Conservation (phyloP, 2,113 vertebrate genomes). For the Macquaria australasica region DNA sequence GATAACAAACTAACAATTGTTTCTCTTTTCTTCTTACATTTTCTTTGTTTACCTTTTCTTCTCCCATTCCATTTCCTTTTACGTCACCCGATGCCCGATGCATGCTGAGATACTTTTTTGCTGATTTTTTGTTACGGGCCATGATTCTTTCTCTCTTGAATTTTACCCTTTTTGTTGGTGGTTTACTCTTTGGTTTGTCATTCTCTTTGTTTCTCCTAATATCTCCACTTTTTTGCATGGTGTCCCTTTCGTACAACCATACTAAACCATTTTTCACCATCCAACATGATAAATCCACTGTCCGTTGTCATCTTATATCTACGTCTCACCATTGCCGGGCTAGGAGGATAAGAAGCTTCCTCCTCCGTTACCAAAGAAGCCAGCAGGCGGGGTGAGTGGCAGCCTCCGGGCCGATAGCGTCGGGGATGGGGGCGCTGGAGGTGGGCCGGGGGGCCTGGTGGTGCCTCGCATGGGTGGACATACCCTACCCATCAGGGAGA, state of each 20-base stretch:
- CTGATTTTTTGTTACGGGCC: constrained; percentile 11
- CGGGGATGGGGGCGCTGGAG: constrained; percentile 63
- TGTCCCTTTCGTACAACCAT: constrained; percentile 31
- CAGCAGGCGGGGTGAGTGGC: constrained; percentile 82
- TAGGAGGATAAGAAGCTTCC: constrained; percentile 88
- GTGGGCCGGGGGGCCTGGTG: constrained; percentile 76
- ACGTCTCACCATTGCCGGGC: constrained; percentile 28
- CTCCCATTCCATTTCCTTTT: constrained; percentile 59
- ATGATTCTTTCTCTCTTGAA: constrained; percentile 11
- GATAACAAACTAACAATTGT: constrained; percentile 69
- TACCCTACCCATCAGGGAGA: constrained; percentile 83
- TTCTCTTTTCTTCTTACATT: constrained; percentile 68
- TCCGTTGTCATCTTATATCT: constrained; percentile 42
- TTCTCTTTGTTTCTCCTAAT: constrained; percentile 28
- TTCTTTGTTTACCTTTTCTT: constrained; percentile 38
- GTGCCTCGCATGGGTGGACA: constrained; percentile 78
- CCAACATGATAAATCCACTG: constrained; percentile 36
- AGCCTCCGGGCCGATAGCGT: constrained; percentile 81
- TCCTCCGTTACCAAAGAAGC: constrained; percentile 89
- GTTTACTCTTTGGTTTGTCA: constrained; percentile 29
- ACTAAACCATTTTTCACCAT: constrained; percentile 27
- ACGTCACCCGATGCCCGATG: constrained; percentile 31
- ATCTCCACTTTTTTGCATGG: constrained; percentile 43
- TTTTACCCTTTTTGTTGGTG: constrained; percentile 12
- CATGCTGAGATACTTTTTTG: constrained; percentile 49